Conservation (phyloP, 2,888 invertebrate genomes). For the Agelastica alni region DNA sequence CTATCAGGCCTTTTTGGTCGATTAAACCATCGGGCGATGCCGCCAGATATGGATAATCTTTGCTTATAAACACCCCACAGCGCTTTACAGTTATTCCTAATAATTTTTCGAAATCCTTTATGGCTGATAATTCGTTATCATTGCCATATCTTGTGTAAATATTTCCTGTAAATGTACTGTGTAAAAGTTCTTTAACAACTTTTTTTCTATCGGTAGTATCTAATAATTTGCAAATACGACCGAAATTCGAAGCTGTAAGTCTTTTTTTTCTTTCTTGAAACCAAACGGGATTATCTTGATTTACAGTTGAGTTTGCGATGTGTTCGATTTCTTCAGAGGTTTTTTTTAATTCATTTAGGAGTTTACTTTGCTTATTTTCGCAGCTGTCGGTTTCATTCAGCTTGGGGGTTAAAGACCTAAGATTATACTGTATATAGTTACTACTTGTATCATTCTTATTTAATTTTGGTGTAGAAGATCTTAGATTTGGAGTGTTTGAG, state of each 20-base stretch:
- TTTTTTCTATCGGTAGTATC: conserved; percentile 36
- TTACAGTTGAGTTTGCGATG: conserved; percentile 33
- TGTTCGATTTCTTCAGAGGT: conserved; percentile 31
- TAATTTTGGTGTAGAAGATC: conserved; percentile 26
- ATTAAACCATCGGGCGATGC: conserved; percentile 43
- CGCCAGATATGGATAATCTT: conserved; percentile 38
- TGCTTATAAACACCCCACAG: conserved; percentile 40
- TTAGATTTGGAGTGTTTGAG: conserved; percentile 19
- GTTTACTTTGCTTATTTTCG: conserved; percentile 31
- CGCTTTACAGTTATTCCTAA: conserved; percentile 29
- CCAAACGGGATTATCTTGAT: conserved; percentile 41
- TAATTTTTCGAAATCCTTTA: conserved; percentile 35
- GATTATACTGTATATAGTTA: conserved; percentile 1
- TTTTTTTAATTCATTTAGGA: conserved; percentile 33
- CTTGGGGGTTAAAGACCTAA: conserved; percentile 6
- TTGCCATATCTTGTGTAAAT: conserved; percentile 39
- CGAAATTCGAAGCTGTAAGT: conserved; percentile 47
- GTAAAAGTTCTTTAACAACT: conserved; percentile 34
- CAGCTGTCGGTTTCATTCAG: conserved; percentile 4
- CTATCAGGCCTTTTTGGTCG: conserved; percentile 35
- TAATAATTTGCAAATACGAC: conserved; percentile 38
- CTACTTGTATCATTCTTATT: background rate
- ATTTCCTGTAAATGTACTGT: conserved; percentile 39
- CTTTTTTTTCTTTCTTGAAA: conserved; percentile 41
- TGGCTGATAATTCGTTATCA: conserved; percentile 38